These are phyloP conservation scores for Lepisosteus oculatus DNA, from an alignment of 2,113 vertebrate species.

Conservation along the genomic window DNA sequence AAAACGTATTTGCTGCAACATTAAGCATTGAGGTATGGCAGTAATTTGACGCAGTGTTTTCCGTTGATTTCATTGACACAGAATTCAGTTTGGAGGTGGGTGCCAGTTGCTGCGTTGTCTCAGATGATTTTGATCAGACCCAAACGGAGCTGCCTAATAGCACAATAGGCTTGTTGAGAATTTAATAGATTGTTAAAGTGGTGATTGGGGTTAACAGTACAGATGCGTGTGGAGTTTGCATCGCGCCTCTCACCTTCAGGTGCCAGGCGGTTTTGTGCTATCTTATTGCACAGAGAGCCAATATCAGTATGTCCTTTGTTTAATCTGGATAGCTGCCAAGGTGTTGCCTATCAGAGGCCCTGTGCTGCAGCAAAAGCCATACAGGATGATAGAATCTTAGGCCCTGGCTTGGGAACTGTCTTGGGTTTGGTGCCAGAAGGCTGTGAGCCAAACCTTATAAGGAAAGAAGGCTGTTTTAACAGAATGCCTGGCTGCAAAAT, in stretches of 20 bases:
- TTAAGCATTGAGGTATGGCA: not conserved
- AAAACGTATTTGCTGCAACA: conserved; percentile 6
- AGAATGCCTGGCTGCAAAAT: not conserved
- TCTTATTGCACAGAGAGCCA: not conserved
- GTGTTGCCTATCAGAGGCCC: not conserved
- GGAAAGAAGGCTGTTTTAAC: not conserved
- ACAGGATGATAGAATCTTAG: not conserved
- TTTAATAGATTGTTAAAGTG: not conserved
- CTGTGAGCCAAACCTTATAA: conserved; percentile 1
- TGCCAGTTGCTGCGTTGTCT: not conserved
- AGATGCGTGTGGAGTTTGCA: not conserved
- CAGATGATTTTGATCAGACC: too few species aligned
- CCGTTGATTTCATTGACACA: not conserved
- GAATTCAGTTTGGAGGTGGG: not conserved
- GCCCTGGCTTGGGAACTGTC: not conserved
- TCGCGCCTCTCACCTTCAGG: not conserved
- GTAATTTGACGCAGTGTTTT: conserved; percentile 4
- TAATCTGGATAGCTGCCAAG: not conserved
- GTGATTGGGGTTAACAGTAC: not conserved
- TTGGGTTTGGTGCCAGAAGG: not conserved
- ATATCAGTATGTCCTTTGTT: not conserved
- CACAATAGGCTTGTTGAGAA: not conserved
- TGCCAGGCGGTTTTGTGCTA: not conserved
- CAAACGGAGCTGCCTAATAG: not conserved
- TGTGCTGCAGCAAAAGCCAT: not conserved